Conservation (phyloP, 2,113 vertebrate genomes). For the Esox niger region DNA sequence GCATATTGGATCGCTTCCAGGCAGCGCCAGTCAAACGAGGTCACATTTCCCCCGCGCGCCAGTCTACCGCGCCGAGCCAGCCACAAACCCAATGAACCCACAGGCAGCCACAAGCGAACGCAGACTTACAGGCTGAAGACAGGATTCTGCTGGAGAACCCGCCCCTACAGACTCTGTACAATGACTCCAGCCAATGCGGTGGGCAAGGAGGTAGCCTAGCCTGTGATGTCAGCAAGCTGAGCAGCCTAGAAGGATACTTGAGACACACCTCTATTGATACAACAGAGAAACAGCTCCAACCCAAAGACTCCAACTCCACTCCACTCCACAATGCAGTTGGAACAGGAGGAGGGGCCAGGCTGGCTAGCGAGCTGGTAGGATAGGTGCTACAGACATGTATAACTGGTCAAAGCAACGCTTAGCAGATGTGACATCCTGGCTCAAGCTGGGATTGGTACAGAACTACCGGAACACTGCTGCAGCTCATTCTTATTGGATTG, state of each 20-base stretch:
- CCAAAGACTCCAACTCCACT: too few relatives aligned
- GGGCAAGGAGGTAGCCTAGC: too few relatives aligned
- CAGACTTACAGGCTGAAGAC: too few relatives aligned
- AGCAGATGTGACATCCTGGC: background rate
- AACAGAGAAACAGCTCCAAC: too few relatives aligned
- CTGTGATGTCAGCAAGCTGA: too few relatives aligned
- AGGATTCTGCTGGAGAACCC: too few relatives aligned
- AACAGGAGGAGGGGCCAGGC: constrained; percentile 1
- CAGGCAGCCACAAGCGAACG: constrained; percentile 27
- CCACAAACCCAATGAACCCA: constrained; percentile 45
- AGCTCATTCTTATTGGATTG: background rate
- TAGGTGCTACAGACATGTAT: background rate
- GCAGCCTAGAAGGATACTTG: constrained; percentile 16
- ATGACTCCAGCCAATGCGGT: too few relatives aligned
- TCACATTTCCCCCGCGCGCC: constrained; percentile 30
- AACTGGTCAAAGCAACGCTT: constrained; percentile 1
- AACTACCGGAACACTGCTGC: background rate
- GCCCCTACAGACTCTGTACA: too few relatives aligned
- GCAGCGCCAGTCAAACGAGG: constrained; percentile 47
- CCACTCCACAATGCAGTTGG: too few relatives aligned
- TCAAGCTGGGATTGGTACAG: background rate
- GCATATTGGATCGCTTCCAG: constrained; percentile 46
- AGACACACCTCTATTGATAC: constrained; percentile 9
- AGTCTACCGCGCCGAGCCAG: constrained; percentile 32
- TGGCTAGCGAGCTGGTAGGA: background rate